Evolutionary conservation across 23 tunicate species (phyloP), one percentile per base, ranked within the genome.

Genomic region (Clavelina lepadiformis): DNA sequence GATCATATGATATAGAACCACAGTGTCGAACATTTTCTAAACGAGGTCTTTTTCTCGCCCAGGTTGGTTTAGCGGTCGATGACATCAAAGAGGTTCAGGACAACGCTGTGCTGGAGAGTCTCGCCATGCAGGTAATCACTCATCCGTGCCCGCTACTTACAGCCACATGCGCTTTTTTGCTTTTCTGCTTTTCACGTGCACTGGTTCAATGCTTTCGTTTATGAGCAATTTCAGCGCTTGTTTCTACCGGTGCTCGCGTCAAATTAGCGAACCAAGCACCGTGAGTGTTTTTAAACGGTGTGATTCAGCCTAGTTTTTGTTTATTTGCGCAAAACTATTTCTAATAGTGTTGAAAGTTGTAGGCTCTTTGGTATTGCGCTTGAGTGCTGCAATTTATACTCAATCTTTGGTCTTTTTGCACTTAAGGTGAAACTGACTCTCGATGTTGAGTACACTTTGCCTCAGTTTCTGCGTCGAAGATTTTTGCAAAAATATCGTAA

Each of bases 1-100:
- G 49, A 44, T 44, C 49, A 15, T 44, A 44, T 44, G 15, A 11
- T 44, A 44, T 44, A 44, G n/a, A 22, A 21, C 53, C 63, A 22
- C 51, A 41, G 15, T 15, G 24, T n/a, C 20, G 21, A 54, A 6
- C 35, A 26, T 28, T 59, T 29, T 27, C 31, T 29, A 11, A 6
- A 26, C 65, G 7, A 59, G 29, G 37, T 46, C 30, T 46, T 66
- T 46, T 66, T 15, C 13, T 11, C 24, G 28, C 24, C 21, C 47
- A 86, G 95, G 83, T 93, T 38, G 98, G 98, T 73, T 58, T 93
- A 11, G 98, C 98, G 31, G 98, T 93, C 13, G 98, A 93, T 51
- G 98, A 93, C 60, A 93, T 93, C 79, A 93, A 93, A 61, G 88
- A 68, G 22, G 94, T 84, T 6, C 94, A 93, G 56, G 75, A 93